A percentile compares a stretch with the other conserved stretches of the same genome.
phyloP scores from a whole-genome alignment of 2,113 vertebrate genomes.

The Sapayoa aenigma region DNA sequence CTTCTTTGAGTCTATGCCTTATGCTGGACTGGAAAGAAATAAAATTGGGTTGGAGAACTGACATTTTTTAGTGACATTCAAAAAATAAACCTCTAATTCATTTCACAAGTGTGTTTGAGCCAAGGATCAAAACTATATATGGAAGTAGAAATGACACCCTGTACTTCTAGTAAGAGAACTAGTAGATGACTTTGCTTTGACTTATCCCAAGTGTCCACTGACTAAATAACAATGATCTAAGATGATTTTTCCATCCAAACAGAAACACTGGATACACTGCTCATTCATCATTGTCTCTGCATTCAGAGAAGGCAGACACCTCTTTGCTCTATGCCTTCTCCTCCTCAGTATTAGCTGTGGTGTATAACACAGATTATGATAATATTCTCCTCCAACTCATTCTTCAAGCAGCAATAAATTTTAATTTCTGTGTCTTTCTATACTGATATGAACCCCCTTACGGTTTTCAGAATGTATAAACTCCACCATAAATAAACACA shows the following conservation, averaged over 20 bases:
- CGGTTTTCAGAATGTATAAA: background rate
- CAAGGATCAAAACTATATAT: background rate
- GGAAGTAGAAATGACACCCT: background rate
- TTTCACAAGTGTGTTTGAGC: background rate
- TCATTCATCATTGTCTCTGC: constrained; percentile 58
- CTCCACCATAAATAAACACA: background rate
- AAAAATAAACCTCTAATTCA: background rate
- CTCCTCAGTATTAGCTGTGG: background rate
- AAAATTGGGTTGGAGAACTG: background rate
- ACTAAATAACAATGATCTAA: constrained; percentile 25
- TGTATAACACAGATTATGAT: background rate
- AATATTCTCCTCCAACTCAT: constrained; percentile 6
- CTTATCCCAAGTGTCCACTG: background rate
- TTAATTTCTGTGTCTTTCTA: constrained; percentile 17
- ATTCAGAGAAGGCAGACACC: constrained; percentile 10
- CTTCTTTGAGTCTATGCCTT: background rate
- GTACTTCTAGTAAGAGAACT: background rate
- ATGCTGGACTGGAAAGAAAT: background rate
- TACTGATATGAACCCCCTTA: background rate
- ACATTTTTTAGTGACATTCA: constrained; percentile 13
- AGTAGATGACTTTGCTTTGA: constrained; percentile 33
- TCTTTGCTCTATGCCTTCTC: background rate
- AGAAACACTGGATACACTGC: background rate
- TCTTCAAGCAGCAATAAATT: constrained; percentile 45
- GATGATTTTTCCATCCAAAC: background rate